Evolutionary conservation across 1,140 invertebrate genomes (phyloP).

Genomic region (Drosophila lini): DNA sequence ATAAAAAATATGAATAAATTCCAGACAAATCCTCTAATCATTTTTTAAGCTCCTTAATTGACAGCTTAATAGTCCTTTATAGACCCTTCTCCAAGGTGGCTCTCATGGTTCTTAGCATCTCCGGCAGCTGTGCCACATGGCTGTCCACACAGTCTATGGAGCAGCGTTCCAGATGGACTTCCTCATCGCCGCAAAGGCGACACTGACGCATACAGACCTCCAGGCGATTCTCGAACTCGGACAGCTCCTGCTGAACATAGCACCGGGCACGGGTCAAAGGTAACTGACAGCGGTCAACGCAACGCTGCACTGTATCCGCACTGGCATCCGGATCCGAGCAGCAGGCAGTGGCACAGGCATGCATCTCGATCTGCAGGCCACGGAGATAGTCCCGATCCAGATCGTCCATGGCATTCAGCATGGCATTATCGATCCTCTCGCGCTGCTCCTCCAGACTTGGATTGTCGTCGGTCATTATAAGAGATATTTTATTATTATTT

Average conservation of each 20-base stretch:
- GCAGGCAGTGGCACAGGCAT: constrained; percentile 93
- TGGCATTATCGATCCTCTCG: constrained; percentile 90
- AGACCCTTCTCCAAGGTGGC: constrained; percentile 85
- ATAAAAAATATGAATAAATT: neutral
- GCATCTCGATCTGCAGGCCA: constrained; percentile 95
- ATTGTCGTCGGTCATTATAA: constrained; percentile 32
- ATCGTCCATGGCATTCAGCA: constrained; percentile 90
- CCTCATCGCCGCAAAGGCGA: constrained; percentile 1
- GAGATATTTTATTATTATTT: neutral
- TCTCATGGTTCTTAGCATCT: constrained; percentile 90
- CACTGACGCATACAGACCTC: constrained; percentile 91
- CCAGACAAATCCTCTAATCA: neutral
- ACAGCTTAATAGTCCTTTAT: neutral
- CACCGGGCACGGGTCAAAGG: constrained; percentile 90
- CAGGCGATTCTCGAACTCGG: constrained; percentile 89
- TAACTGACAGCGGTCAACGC: constrained; percentile 91
- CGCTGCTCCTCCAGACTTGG: constrained; percentile 90
- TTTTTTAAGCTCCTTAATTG: neutral
- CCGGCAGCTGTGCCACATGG: constrained; percentile 90
- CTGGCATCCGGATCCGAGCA: constrained; percentile 90
- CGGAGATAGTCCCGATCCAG: constrained; percentile 91
- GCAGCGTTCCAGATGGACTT: constrained; percentile 88
- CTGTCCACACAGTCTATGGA: constrained; percentile 93
- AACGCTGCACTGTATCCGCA: constrained; percentile 91
- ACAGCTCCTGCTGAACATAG: constrained; percentile 88